These are phyloP conservation scores for Buceros bicornis DNA, from an alignment of 2,797 vertebrate species.

Conservation along the genomic window DNA sequence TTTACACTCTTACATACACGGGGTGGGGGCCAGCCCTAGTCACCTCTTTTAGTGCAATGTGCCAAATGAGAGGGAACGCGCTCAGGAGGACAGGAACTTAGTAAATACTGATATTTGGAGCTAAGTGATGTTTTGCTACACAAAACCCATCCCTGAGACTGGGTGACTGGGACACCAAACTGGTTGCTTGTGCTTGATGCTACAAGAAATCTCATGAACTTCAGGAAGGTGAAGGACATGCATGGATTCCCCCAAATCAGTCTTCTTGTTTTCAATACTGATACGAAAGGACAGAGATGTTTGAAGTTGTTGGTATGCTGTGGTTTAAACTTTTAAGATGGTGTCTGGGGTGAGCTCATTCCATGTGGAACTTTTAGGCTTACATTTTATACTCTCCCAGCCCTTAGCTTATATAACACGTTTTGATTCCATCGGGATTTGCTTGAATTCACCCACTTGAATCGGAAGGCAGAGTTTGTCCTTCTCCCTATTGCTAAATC, in stretches of 20 bases:
- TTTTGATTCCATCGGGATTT: neutral
- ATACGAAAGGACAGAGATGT: neutral
- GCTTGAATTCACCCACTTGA: neutral
- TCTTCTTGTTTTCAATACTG: neutral
- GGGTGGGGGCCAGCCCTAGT: neutral
- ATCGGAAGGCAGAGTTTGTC: neutral
- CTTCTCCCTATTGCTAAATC: neutral
- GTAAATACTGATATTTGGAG: neutral
- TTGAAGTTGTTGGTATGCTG: neutral
- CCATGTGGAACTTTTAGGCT: neutral
- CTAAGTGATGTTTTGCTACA: neutral
- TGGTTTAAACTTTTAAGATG: neutral
- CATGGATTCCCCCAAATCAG: neutral
- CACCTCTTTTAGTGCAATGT: neutral
- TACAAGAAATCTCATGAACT: neutral
- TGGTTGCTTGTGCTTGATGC: neutral
- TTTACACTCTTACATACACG: accelerated
- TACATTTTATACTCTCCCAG: neutral
- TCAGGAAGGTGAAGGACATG: neutral
- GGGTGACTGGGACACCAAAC: neutral
- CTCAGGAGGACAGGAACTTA: neutral
- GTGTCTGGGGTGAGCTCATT: neutral
- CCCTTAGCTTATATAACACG: neutral
- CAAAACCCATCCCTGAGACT: neutral
- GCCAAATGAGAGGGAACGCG: neutral